phyloP scores from a whole-genome alignment of 1,140 invertebrate genomes.

The Pogonognathellus flavescens region DNA sequence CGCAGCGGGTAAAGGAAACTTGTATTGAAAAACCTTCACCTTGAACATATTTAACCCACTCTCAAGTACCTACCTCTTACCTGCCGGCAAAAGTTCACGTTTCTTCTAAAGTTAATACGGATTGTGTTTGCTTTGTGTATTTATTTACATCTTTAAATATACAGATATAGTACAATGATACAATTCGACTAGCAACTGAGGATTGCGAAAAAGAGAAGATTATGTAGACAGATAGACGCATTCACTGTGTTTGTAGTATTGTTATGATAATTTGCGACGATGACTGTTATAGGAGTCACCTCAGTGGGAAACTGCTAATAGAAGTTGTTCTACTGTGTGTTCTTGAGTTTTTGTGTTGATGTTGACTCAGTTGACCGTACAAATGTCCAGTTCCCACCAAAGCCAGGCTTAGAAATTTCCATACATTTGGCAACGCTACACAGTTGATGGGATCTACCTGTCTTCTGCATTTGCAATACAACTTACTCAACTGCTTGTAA shows the following conservation, averaged over 20 bases:
- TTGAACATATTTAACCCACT: background rate
- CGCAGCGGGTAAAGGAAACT: background rate
- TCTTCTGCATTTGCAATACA: too few relatives aligned
- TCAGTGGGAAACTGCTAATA: background rate
- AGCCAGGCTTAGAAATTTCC: background rate
- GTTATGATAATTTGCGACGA: constrained; percentile 22
- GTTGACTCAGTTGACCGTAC: background rate
- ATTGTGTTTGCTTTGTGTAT: too few relatives aligned
- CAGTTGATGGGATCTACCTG: background rate
- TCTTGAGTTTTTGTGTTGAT: background rate
- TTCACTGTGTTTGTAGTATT: background rate
- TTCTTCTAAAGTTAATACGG: too few relatives aligned
- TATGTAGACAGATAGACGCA: background rate
- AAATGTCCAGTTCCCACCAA: background rate
- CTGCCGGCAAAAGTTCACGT: too few relatives aligned
- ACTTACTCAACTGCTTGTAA: too few relatives aligned
- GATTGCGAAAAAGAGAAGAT: constrained; percentile 20
- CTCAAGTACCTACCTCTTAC: too few relatives aligned
- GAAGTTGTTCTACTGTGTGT: constrained; percentile 10
- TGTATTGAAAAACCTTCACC: constrained; percentile 2
- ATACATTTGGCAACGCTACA: constrained; percentile 19
- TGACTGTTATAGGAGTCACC: background rate
- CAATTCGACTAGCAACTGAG: background rate
- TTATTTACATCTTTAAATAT: too few relatives aligned
- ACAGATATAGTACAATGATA: too few relatives aligned